Evolutionary conservation across 2,888 invertebrate genomes (phyloP), one percentile per base, ranked within the genome.

Genomic region (Hermaeophaga mercurialis): DNA sequence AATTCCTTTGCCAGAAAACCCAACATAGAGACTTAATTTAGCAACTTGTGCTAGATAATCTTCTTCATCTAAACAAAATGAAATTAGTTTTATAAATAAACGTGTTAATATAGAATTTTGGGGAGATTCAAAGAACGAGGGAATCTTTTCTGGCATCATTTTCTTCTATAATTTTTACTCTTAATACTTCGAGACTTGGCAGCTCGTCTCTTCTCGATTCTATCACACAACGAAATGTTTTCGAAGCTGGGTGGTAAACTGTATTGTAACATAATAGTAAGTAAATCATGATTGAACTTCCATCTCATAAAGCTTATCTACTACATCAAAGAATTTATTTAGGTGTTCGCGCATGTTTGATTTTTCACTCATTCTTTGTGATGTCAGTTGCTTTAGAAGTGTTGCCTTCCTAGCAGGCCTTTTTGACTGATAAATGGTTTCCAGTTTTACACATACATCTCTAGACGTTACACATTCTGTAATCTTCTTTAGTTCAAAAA

Each of bases 121-220:
- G 1, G 87, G 81, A 41, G 85, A 84, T 59, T 83, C 80, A 39
- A 83, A 74, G 8, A 85, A 81, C 15, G 87, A 73, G 2, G 91
- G 89, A 11, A n/a, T n/a, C n/a, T n/a, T n/a, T 31, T 31, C 31
- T 31, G 3, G n/a, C 31, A 24, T 24, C 24, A 43, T 11, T 43
- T 19, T 43, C 19, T 9, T 43, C 12, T 11, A 24, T 3, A 3
- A 43, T 43, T 7, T 24, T 43, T 5, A 43, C 14, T 24, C 24
- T 22, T 24, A 43, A 18, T 12, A n/a, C n/a, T n/a, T n/a, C n/a
- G n/a, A n/a, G n/a, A n/a, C n/a, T n/a, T n/a, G 11, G 19, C n/a
- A 43, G 26, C 14, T 24, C 41, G 12, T 24, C 41, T n/a, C n/a
- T n/a, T 19, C 24, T 18, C 18, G 41, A 43, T 14, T 26, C 41